phyloP scores from a whole-genome alignment of 2,113 vertebrate genomes.

The Odontesthes bonariensis region DNA sequence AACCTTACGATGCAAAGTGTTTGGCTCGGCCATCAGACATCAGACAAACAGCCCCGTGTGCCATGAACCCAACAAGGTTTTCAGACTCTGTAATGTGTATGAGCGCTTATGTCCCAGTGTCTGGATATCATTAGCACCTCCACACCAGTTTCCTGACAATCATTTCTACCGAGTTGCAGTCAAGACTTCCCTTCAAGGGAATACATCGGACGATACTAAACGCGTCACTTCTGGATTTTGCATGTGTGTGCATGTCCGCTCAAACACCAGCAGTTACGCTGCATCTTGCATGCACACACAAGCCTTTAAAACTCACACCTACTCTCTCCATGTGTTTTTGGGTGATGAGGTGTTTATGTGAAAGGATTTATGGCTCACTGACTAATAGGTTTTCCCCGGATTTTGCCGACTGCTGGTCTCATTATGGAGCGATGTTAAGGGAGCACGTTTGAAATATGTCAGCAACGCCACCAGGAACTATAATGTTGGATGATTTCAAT shows the following conservation, averaged over 20 bases:
- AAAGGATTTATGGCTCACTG: constrained; percentile 35
- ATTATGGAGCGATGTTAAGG: constrained; percentile 50
- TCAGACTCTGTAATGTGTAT: constrained; percentile 7
- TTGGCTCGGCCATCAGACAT: background rate
- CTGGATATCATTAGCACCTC: constrained; percentile 63
- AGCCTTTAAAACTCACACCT: background rate
- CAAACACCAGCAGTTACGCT: background rate
- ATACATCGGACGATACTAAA: constrained; percentile 34
- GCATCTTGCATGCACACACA: background rate
- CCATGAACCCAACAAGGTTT: background rate
- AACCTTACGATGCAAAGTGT: background rate
- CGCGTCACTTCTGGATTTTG: constrained; percentile 29
- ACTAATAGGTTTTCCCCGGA: constrained; percentile 33
- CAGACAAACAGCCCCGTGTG: background rate
- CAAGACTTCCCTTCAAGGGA: constrained; percentile 63
- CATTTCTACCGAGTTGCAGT: constrained; percentile 26
- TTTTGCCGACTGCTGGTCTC: constrained; percentile 42
- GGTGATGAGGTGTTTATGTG: constrained; percentile 53
- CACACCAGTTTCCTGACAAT: constrained; percentile 63
- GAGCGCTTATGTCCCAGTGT: constrained; percentile 18
- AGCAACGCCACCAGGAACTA: constrained; percentile 6
- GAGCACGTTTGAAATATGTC: constrained; percentile 24
- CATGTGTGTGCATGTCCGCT: background rate
- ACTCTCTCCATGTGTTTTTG: constrained; percentile 15
- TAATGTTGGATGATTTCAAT: constrained; percentile 22